These are phyloP conservation scores for Pteronura brasiliensis DNA, from an alignment of 2,113 vertebrate genomes.

Conservation along the genomic window DNA sequence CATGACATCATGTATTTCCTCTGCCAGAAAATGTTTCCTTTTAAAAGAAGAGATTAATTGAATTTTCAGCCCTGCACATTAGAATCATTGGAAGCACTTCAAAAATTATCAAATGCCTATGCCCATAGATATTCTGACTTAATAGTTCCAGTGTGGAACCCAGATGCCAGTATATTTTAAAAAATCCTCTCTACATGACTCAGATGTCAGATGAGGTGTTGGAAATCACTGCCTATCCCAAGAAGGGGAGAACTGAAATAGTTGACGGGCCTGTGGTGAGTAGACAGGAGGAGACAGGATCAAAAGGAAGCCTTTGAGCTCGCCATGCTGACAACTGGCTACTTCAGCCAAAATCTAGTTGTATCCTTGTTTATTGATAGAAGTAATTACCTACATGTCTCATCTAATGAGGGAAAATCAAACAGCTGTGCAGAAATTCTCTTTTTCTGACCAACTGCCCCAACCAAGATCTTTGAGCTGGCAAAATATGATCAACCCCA, in stretches of 20 bases:
- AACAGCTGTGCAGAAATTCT: neutral
- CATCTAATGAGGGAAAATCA: neutral
- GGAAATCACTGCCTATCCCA: neutral
- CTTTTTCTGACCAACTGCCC: neutral
- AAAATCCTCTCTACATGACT: neutral
- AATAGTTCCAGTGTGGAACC: neutral
- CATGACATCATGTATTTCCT: neutral
- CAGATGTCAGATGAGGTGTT: neutral
- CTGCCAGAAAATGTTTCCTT: neutral
- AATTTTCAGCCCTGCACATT: neutral
- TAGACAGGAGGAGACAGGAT: neutral
- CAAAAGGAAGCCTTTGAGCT: neutral
- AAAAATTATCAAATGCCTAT: neutral
- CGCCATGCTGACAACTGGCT: neutral
- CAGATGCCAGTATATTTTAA: neutral
- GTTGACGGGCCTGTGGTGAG: too few relatives aligned
- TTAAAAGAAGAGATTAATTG: neutral
- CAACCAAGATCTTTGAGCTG: neutral
- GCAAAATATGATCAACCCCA: neutral
- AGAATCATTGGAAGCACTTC: neutral
- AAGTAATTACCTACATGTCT: neutral
- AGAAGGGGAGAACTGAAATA: neutral
- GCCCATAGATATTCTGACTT: neutral
- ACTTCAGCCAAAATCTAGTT: neutral
- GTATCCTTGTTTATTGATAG: neutral